A percentile compares a stretch with the other conserved stretches of the same genome.
phyloP scores from a whole-genome alignment of 53 echinoderm and acorn worm genomes.

The Paracentrotus lividus region DNA sequence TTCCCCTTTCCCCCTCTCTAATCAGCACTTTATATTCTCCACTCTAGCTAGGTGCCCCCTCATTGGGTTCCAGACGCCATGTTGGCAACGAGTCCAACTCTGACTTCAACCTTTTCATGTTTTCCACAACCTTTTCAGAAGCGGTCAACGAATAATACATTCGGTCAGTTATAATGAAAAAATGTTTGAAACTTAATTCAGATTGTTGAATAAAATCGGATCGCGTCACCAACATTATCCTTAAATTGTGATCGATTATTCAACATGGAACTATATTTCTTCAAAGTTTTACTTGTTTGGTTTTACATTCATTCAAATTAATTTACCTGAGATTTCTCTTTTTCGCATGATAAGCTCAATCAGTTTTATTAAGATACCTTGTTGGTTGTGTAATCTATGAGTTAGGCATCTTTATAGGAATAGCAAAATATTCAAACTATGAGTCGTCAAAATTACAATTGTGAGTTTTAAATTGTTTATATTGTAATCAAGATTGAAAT shows the following conservation, averaged over 20 bases:
- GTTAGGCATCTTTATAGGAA: no score
- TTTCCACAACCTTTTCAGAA: no score
- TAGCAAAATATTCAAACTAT: no score
- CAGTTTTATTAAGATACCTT: no score
- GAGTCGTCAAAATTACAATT: no score
- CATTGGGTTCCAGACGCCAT: constrained; percentile 11
- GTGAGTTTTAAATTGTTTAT: no score
- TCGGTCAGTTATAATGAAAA: constrained; percentile 11
- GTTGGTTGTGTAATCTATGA: no score
- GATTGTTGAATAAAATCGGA: not conserved
- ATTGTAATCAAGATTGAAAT: no score
- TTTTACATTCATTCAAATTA: no score
- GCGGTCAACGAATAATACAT: constrained; percentile 35
- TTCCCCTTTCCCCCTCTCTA: constrained; percentile 26
- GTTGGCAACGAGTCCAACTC: not conserved
- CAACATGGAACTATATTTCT: not conserved
- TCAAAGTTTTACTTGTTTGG: no score
- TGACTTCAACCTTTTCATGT: not conserved
- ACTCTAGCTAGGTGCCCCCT: not conserved
- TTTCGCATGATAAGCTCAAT: no score
- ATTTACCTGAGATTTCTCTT: no score
- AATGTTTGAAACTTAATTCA: not conserved
- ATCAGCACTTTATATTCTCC: constrained; percentile 62
- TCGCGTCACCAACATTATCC: not conserved
- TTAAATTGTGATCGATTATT: not conserved